These are phyloP conservation scores for Brachypterus glaber DNA, from an alignment of 2,888 invertebrate species.

Conservation along the genomic window DNA sequence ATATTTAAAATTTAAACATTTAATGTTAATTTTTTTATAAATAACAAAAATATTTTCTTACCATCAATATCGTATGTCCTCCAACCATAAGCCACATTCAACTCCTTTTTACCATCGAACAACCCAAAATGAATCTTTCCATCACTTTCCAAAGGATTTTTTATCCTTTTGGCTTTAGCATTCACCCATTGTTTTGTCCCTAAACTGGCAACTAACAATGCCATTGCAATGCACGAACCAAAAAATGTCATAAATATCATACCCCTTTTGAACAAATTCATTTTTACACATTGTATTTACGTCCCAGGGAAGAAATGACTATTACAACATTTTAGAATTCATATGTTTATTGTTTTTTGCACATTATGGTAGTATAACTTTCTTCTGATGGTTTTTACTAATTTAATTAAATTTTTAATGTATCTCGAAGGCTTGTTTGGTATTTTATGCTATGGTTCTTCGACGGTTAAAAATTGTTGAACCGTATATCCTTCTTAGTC, in stretches of 20 bases:
- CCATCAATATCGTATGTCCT: slow-evolving; percentile 68
- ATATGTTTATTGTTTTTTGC: neutral
- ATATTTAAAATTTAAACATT: too few relatives aligned
- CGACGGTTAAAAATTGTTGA: slow-evolving; percentile 11
- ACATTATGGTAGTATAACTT: too few relatives aligned
- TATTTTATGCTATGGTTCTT: neutral
- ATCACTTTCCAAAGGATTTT: slow-evolving; percentile 57
- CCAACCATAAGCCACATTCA: slow-evolving; percentile 75
- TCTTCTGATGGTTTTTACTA: neutral
- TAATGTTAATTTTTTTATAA: too few relatives aligned
- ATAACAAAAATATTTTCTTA: too few relatives aligned
- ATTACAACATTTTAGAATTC: too few relatives aligned
- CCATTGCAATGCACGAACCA: slow-evolving; percentile 66
- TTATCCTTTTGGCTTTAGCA: slow-evolving; percentile 58
- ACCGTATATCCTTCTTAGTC: slow-evolving; percentile 20
- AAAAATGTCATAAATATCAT: slow-evolving; percentile 77
- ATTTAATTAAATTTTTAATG: slow-evolving; percentile 1
- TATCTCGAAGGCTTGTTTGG: neutral
- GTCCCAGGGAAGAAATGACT: too few relatives aligned
- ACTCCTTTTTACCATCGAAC: slow-evolving; percentile 73
- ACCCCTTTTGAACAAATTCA: slow-evolving; percentile 64
- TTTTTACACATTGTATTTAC: slow-evolving; percentile 42
- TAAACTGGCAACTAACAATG: slow-evolving; percentile 68
- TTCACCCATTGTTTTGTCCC: slow-evolving; percentile 79
- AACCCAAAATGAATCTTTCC: slow-evolving; percentile 77